Evolutionary conservation across 2,113 vertebrate species (phyloP), one percentile per base, ranked within the genome.

Genomic region (Verasper variegatus): DNA sequence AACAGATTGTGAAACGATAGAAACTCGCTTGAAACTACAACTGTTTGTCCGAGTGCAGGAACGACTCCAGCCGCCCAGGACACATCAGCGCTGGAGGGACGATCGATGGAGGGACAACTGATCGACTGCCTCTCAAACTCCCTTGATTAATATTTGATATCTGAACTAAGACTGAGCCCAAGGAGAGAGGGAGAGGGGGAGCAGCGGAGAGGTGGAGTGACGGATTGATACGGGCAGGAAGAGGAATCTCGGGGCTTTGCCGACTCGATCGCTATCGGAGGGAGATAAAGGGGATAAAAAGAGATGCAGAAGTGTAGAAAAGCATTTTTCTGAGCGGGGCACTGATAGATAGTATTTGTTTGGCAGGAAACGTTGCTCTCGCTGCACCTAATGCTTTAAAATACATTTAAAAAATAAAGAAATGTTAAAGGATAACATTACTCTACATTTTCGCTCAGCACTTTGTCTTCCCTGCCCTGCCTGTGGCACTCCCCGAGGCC

Each of bases 141-240:
- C 68, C 68, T 59, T 70, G 61, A 86, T 90, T 83, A 88, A 89
- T 89, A 85, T 91, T 89, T 90, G 64, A 91, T 87, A 83, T 83
- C 78, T 84, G 76, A 83, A 89, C 78, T 71, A 65, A 81, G 80
- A 77, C 59, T 76, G 54, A 75, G 75, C 75, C 52, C 56, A 64
- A 31, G 40, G 47, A 79, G 73, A 68, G 37, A 37, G 14, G 57
- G 42, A 31, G 58, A 24, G 17, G 17, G 24, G 18, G 49, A 20
- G 51, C 17, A 45, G 31, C n/a, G n/a, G 69, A 62, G 58, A 49
- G 57, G 55, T 47, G 18, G 68, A 70, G 65, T n/a, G 71, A 74
- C 55, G 78, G 70, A 83, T 71, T 72, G 78, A 78, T 71, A 82
- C 13, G 68, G 82, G 68, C 78, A 79, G 60, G 13, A 23, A 76